Percentiles rank a stretch among this genome's conserved stretches.
Conservation (phyloP, 1,140 invertebrate species). For the Drosophila jambulina region DNA sequence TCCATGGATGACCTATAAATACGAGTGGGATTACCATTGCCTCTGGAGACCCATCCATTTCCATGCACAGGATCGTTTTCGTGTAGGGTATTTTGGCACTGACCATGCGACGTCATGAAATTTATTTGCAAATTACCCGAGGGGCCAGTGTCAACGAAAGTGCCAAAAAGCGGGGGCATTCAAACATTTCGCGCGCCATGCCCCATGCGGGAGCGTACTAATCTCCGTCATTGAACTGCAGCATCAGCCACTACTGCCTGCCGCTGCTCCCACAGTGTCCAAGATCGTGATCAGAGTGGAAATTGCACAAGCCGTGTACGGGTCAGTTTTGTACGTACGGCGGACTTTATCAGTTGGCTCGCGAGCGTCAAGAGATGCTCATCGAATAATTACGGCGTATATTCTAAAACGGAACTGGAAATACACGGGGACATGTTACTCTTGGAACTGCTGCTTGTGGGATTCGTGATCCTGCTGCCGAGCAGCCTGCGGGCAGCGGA, state of each 20-base stretch:
- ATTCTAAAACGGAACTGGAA: slow-evolving; percentile 24
- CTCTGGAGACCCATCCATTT: background rate
- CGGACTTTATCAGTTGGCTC: slow-evolving; percentile 64
- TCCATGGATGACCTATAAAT: slow-evolving; percentile 10
- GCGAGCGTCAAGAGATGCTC: slow-evolving; percentile 37
- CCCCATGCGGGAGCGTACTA: slow-evolving; percentile 34
- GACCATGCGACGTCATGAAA: slow-evolving; percentile 36
- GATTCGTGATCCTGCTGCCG: slow-evolving; percentile 8
- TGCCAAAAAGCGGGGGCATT: slow-evolving; percentile 36
- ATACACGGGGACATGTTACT: slow-evolving; percentile 37
- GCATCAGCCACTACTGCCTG: slow-evolving; percentile 15
- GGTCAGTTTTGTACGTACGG: slow-evolving; percentile 28
- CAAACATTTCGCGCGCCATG: slow-evolving; percentile 49
- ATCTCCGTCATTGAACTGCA: slow-evolving; percentile 61
- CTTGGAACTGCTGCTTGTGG: slow-evolving; percentile 19
- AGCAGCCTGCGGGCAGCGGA: slow-evolving; percentile 40
- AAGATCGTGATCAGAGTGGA: slow-evolving; percentile 57
- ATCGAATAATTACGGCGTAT: slow-evolving; percentile 39
- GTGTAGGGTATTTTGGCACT: slow-evolving; percentile 30
- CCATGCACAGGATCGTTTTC: background rate
- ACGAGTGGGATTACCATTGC: background rate
- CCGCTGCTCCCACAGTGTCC: slow-evolving; percentile 38
- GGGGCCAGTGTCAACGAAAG: slow-evolving; percentile 44
- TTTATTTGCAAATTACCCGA: slow-evolving; percentile 46
- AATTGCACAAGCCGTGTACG: slow-evolving; percentile 47